A percentile compares a stretch with the other conserved stretches of the same genome.
Conservation (phyloP, 2,797 vertebrate genomes). For the Melanotaenia trifasciata region DNA sequence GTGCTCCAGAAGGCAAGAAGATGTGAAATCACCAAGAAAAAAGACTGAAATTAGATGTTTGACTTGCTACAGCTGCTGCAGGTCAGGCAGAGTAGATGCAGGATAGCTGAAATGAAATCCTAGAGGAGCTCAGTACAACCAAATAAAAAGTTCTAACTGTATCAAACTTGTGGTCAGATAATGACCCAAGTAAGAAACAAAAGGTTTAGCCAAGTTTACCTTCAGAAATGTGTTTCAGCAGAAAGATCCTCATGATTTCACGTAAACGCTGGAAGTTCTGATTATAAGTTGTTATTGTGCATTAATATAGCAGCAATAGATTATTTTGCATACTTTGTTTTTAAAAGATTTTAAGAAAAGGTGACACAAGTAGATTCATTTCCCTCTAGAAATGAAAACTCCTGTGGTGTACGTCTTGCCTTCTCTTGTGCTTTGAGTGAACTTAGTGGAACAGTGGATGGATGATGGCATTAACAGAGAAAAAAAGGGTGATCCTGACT, state of each 20-base stretch:
- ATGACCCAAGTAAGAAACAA: not conserved
- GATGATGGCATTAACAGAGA: constrained; percentile 47
- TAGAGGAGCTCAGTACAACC: not conserved
- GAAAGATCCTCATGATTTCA: not conserved
- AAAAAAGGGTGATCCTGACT: constrained; percentile 86
- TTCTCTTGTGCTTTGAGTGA: constrained; percentile 68
- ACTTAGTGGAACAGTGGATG: constrained; percentile 24
- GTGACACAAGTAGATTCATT: not conserved
- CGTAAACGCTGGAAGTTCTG: not conserved
- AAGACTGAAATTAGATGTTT: not conserved
- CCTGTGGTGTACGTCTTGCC: constrained; percentile 46
- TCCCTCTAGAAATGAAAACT: not conserved
- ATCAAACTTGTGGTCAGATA: not conserved
- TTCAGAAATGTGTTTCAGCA: not conserved
- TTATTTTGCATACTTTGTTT: not conserved
- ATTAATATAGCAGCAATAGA: not conserved
- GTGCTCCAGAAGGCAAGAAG: constrained; percentile 71
- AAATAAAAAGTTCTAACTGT: not conserved
- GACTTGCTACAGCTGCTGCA: not conserved
- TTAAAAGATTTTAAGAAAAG: not conserved
- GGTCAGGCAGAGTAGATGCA: not conserved
- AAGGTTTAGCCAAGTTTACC: not conserved
- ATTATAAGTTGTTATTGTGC: not conserved
- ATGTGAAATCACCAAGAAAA: not conserved
- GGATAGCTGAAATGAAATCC: not conserved